Evolutionary conservation across 2,797 vertebrate species (phyloP).

Genomic region (Bovichtus diacanthus): DNA sequence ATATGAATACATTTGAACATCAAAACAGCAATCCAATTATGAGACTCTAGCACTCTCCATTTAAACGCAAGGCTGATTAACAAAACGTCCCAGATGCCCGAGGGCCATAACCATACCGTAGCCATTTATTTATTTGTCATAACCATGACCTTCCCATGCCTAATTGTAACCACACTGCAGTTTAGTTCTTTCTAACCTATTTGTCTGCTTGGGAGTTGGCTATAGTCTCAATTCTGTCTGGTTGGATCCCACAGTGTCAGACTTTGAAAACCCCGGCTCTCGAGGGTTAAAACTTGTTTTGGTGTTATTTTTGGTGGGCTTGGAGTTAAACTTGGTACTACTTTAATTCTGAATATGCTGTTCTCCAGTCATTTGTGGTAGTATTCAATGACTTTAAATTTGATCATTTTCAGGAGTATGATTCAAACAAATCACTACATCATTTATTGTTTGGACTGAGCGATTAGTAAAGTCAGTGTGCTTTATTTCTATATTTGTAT

Average conservation of each 20-base stretch:
- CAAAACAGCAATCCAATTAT: not conserved
- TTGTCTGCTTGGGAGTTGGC: too few relatives aligned
- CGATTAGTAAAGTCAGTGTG: not conserved
- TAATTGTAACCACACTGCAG: too few relatives aligned
- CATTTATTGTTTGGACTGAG: not conserved
- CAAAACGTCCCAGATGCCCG: not conserved
- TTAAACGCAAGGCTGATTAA: not conserved
- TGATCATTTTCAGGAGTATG: not conserved
- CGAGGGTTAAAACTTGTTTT: not conserved
- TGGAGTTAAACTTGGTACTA: too few relatives aligned
- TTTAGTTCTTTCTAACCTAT: not conserved
- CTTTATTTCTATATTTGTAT: not conserved
- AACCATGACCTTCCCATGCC: not conserved
- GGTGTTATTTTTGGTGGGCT: not conserved
- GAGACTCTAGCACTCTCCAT: not conserved
- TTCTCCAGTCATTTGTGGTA: not conserved
- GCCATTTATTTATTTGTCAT: not conserved
- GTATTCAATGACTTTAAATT: too few relatives aligned
- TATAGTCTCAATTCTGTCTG: rapidly evolving
- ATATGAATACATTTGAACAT: not conserved
- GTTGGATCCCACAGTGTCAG: too few relatives aligned
- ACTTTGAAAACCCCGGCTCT: too few relatives aligned
- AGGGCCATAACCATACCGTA: not conserved
- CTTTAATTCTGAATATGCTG: too few relatives aligned
- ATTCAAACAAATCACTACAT: not conserved